These are phyloP conservation scores for Brachynemurus nebulosus DNA, from an alignment of 2,888 invertebrate species.

Conservation along the genomic window DNA sequence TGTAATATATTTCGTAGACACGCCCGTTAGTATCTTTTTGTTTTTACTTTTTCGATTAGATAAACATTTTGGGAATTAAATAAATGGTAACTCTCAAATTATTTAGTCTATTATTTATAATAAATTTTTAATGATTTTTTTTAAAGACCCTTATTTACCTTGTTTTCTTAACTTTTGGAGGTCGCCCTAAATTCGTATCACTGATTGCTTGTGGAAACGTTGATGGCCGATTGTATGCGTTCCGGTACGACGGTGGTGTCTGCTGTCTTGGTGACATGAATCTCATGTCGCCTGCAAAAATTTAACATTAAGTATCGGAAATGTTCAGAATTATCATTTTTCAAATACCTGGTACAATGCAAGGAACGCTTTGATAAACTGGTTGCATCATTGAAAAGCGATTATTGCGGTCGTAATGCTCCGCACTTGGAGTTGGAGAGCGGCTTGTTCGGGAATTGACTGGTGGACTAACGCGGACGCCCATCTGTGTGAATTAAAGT, in stretches of 20 bases:
- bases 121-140: too few species aligned
- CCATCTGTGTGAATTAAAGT: too few species aligned
- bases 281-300: conserved; percentile 5
- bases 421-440: conserved; percentile 31
- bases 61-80: too few species aligned
- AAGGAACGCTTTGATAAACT: conserved; percentile 30
- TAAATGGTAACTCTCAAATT: too few species aligned
- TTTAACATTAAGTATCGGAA: too few species aligned
- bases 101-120: neutral
- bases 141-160: conserved; percentile 25
- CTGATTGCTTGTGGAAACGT: neutral
- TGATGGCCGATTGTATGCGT: conserved; percentile 7
- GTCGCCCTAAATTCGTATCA: conserved; percentile 10
- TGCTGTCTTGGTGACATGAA: conserved; percentile 7
- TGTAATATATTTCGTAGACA: too few species aligned
- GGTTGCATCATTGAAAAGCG: conserved; percentile 26
- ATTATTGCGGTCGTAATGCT: conserved; percentile 23
- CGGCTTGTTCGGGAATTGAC: conserved; percentile 28
- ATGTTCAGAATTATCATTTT: neutral
- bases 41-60: neutral
- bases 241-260: conserved; percentile 6
- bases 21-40: too few species aligned
- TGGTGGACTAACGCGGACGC: conserved; percentile 21
- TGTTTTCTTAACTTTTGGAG: conserved; percentile 24
- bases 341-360: conserved; percentile 27